Evolutionary conservation across 1,140 invertebrate genomes (phyloP).

Genomic region (Andrena cerasifolii): DNA sequence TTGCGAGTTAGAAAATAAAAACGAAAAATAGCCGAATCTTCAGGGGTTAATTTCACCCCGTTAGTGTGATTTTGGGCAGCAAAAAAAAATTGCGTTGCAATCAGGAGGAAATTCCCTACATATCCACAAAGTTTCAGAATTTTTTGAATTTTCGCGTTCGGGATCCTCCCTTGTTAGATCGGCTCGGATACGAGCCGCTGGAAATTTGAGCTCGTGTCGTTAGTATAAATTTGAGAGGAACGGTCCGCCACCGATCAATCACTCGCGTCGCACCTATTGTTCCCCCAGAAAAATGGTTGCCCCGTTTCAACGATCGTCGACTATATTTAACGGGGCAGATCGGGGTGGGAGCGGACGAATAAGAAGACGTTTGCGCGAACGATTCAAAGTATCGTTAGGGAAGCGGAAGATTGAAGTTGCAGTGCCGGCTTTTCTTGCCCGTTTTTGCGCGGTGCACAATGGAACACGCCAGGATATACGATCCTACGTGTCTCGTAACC

Average conservation of each 20-base stretch:
- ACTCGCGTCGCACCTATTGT: constrained; percentile 33
- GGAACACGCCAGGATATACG: constrained; percentile 45
- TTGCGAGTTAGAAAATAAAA: too few relatives aligned
- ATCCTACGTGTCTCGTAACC: constrained; percentile 52
- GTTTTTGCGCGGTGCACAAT: constrained; percentile 28
- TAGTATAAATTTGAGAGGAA: constrained; percentile 3
- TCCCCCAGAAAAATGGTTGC: constrained; percentile 29
- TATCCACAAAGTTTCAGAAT: too few relatives aligned
- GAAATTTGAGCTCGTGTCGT: background rate
- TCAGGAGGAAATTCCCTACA: too few relatives aligned
- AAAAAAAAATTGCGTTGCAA: too few relatives aligned
- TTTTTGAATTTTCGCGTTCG: too few relatives aligned
- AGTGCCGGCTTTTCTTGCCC: constrained; percentile 24
- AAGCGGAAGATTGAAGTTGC: constrained; percentile 40
- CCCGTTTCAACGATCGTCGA: constrained; percentile 18
- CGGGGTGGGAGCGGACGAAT: constrained; percentile 11
- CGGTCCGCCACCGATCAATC: constrained; percentile 26
- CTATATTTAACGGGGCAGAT: constrained; percentile 35
- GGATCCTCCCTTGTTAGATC: too few relatives aligned
- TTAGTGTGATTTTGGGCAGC: too few relatives aligned
- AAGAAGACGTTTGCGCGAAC: constrained; percentile 32
- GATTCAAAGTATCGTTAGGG: constrained; percentile 50
- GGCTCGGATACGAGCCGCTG: background rate
- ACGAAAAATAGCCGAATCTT: too few relatives aligned
- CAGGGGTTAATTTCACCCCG: too few relatives aligned